Conservation (phyloP, 2,888 invertebrate species). For the Lysandra bellargus region DNA sequence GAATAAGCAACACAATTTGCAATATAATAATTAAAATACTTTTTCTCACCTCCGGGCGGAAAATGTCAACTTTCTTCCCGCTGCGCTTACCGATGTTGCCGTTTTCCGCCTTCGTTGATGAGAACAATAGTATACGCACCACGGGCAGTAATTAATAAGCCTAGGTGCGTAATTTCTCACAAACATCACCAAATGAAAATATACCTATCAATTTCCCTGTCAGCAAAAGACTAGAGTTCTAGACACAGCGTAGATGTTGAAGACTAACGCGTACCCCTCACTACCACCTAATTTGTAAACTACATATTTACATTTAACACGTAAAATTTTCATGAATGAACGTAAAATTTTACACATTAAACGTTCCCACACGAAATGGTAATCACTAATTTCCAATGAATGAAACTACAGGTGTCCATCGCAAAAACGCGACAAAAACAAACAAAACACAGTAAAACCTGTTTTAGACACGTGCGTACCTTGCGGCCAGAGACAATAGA, state of each 20-base stretch:
- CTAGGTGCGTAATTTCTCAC: not conserved
- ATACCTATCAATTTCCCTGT: not conserved
- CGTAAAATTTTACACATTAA: constrained; percentile 41
- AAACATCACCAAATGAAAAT: too few species aligned
- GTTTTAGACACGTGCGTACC: constrained; percentile 70
- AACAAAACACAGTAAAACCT: constrained; percentile 65
- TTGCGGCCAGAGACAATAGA: constrained; percentile 73
- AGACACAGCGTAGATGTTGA: not conserved
- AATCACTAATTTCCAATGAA: constrained; percentile 50
- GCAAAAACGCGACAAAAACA: constrained; percentile 55
- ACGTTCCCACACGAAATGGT: constrained; percentile 36
- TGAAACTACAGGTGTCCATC: constrained; percentile 70
- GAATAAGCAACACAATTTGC: too few species aligned
- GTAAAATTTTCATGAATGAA: not conserved
- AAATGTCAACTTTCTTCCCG: too few species aligned
- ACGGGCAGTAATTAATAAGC: too few species aligned
- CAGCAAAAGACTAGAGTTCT: not conserved
- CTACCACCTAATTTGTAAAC: not conserved
- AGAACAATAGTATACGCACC: too few species aligned
- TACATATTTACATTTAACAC: not conserved
- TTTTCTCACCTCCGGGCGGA: not conserved
- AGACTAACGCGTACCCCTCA: not conserved
- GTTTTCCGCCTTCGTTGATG: too few species aligned
- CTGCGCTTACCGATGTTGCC: too few species aligned
- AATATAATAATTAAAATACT: not conserved